Conservation (phyloP, 2,797 vertebrate species). For the Eleutherodactylus coqui region DNA sequence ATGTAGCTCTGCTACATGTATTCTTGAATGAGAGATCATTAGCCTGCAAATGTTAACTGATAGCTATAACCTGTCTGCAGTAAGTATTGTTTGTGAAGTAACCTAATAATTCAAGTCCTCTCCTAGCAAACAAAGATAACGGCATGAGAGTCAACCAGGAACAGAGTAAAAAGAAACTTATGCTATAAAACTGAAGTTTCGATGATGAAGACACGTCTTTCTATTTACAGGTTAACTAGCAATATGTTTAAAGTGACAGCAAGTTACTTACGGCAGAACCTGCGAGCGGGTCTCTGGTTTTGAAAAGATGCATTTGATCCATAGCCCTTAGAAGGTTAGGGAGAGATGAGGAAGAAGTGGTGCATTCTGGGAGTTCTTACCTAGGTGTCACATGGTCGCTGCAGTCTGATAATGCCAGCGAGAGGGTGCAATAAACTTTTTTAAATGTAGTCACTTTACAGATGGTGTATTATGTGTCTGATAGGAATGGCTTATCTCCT, state of each 20-base stretch:
- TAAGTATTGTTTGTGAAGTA: background rate
- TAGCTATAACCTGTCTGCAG: background rate
- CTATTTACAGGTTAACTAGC: background rate
- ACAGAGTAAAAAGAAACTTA: background rate
- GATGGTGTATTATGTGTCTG: background rate
- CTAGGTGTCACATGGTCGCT: constrained; percentile 26
- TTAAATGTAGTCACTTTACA: constrained; percentile 37
- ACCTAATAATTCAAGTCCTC: background rate
- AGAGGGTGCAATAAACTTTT: constrained; percentile 52
- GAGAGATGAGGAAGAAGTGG: constrained; percentile 37
- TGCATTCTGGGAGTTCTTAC: constrained; percentile 45
- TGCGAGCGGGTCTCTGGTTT: constrained; percentile 86
- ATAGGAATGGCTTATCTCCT: constrained; percentile 32
- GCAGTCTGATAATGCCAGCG: background rate
- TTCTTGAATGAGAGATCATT: background rate
- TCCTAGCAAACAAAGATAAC: background rate
- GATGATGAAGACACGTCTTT: background rate
- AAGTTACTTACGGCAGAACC: constrained; percentile 83
- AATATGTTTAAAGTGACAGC: background rate
- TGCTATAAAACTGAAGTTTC: background rate
- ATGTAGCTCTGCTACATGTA: background rate
- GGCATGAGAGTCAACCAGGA: background rate
- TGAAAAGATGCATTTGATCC: constrained; percentile 64
- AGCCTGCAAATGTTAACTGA: background rate
- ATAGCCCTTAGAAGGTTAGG: constrained; percentile 13